Evolutionary conservation across 2,888 invertebrate genomes (phyloP), one percentile per base, ranked within the genome.

Genomic region (Stenolophus ochropezus): DNA sequence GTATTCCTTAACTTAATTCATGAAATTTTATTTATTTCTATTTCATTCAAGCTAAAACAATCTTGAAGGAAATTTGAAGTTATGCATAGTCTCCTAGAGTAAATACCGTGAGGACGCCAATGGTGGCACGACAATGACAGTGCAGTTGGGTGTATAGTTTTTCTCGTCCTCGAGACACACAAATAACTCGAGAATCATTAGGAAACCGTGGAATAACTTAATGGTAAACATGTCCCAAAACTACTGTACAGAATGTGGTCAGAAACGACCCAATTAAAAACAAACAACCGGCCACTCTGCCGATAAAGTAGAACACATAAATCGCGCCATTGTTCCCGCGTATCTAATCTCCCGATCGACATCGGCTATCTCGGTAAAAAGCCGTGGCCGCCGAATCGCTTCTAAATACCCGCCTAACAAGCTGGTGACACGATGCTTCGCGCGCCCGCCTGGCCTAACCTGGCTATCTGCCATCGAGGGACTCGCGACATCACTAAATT

Each of bases 261-360:
- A 84, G 84, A 85, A 84, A 79, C 82, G 85, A 85, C 84, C 87
- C 87, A 87, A 87, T 87, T 87, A 87, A 87, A 78, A 87, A 86
- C 85, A 85, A 85, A 85, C 86, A 85, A 83, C 84, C 65, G 65
- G 23, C 23, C 25, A 69, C 78, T 84, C 85, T 84, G 84, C 84
- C 87, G 87, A 87, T 88, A 87, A 87, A 88, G 87, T 87, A 87
- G 87, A 86, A 86, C 88, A 86, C 87, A 88, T 88, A 88, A 88
- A 88, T 88, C 87, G 85, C 84, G 85, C 88, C 88, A 88, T 88
- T 88, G 88, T 88, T 88, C 86, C 42, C 25, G 33, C 33, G 85
- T 87, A 88, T 88, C 88, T 88, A 88, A 88, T 88, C 88, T 88
- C 47, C 79, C 85, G 71, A 88, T 88, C 88, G 87, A 88, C 86